Evolutionary conservation across 2,797 vertebrate species (phyloP).

Genomic region (Xenentodon cancila): DNA sequence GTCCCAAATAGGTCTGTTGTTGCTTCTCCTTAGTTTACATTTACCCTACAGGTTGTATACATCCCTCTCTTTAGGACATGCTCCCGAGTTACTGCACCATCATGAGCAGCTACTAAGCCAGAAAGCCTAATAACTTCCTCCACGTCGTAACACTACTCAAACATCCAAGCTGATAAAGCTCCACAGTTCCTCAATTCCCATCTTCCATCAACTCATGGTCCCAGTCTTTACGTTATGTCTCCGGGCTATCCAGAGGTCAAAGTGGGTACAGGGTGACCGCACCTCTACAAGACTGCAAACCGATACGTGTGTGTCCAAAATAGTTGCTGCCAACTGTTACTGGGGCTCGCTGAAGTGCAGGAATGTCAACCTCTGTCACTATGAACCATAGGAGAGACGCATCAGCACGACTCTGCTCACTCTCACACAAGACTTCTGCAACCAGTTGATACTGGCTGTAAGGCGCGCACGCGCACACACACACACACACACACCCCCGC

Average conservation of each 20-base stretch:
- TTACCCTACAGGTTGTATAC: too few species aligned
- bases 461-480: slow-evolving; percentile 2
- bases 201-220: too few species aligned
- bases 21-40: too few species aligned
- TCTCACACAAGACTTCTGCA: slow-evolving; percentile 40
- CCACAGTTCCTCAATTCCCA: too few species aligned
- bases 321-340: slow-evolving; percentile 68
- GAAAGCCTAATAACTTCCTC: too few species aligned
- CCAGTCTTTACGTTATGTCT: slow-evolving; percentile 13
- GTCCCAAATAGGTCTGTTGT: too few species aligned
- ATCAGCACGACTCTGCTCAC: slow-evolving; percentile 3
- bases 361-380: slow-evolving; percentile 44
- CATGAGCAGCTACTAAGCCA: too few species aligned
- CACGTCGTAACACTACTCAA: too few species aligned
- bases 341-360: slow-evolving; percentile 33
- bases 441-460: slow-evolving; percentile 45
- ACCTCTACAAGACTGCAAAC: slow-evolving; percentile 19
- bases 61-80: too few species aligned
- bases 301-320: slow-evolving; percentile 61
- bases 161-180: too few species aligned
- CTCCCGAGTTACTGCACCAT: too few species aligned
- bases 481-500: not conserved
- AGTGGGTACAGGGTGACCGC: slow-evolving; percentile 4
- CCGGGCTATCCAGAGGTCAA: slow-evolving; percentile 24
- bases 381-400: slow-evolving; percentile 16